Percentiles rank a stretch among this genome's conserved stretches.
Conservation (phyloP, 2,113 vertebrate species). For the Gulo gulo region DNA sequence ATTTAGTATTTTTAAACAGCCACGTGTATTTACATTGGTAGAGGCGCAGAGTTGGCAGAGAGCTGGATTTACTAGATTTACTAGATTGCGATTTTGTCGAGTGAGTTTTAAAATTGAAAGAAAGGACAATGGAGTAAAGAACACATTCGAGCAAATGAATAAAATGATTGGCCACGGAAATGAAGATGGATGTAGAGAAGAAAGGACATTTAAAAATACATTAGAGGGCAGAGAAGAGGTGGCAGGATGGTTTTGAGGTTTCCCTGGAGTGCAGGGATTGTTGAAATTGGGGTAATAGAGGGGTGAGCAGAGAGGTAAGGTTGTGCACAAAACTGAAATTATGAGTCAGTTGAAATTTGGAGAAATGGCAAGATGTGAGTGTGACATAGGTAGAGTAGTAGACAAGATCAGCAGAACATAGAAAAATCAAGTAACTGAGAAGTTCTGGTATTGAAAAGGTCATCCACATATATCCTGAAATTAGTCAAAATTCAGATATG, state of each 20-base stretch:
- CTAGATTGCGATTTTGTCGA: not conserved
- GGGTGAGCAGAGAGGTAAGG: not conserved
- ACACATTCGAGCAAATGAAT: not conserved
- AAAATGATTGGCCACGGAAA: not conserved
- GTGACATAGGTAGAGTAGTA: not conserved
- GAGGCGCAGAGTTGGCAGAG: not conserved
- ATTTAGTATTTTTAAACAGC: not conserved
- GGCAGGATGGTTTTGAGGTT: not conserved
- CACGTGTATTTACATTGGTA: not conserved
- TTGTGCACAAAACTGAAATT: not conserved
- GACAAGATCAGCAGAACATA: not conserved
- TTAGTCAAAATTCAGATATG: not conserved
- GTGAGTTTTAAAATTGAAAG: not conserved
- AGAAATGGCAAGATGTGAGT: not conserved
- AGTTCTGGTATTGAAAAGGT: not conserved
- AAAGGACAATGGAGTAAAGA: not conserved
- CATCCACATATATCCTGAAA: not conserved
- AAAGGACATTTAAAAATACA: not conserved
- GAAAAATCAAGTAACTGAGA: not conserved
- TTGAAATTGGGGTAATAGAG: not conserved
- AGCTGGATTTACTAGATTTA: not conserved
- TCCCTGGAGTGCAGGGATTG: not conserved
- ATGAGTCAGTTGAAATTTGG: not conserved
- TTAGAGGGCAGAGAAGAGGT: not conserved
- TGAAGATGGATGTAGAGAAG: not conserved